Evolutionary conservation across 2,113 vertebrate species (phyloP).

Genomic region (Neogale vison): DNA sequence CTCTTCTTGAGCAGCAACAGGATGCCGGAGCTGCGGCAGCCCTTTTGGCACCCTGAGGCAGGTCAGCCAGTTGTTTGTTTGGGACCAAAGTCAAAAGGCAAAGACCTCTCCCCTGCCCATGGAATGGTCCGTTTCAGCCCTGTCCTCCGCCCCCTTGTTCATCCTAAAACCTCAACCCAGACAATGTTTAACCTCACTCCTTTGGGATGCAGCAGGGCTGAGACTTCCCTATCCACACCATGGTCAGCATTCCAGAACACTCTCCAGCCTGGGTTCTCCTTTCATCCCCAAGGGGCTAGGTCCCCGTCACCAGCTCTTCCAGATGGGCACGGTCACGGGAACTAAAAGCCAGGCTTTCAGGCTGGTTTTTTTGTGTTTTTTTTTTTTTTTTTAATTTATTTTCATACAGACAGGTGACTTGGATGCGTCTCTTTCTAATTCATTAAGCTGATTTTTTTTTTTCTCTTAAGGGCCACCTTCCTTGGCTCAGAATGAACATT

Average conservation of each 20-base stretch:
- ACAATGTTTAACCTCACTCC: not conserved
- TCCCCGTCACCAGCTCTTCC: rapidly evolving
- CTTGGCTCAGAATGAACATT: not conserved
- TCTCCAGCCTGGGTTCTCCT: not conserved
- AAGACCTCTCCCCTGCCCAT: not conserved
- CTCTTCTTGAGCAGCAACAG: too few relatives aligned
- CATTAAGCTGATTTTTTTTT: too few relatives aligned
- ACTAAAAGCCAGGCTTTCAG: too few relatives aligned
- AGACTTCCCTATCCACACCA: rapidly evolving
- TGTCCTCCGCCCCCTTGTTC: not conserved
- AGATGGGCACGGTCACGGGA: rapidly evolving
- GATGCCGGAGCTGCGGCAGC: not conserved
- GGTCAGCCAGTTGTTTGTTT: rapidly evolving
- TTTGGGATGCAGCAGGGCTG: rapidly evolving
- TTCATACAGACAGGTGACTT: not conserved
- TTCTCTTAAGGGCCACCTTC: not conserved
- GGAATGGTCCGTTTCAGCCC: not conserved
- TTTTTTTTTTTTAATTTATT: not conserved
- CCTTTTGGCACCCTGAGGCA: not conserved
- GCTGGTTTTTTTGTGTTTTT: rapidly evolving
- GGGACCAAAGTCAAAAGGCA: rapidly evolving
- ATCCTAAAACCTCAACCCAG: not conserved
- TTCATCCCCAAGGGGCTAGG: rapidly evolving
- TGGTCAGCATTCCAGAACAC: not conserved
- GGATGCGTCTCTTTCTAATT: not conserved